These are phyloP conservation scores for Falco novaeseelandiae DNA, from an alignment of 2,797 vertebrate genomes.

Conservation along the genomic window DNA sequence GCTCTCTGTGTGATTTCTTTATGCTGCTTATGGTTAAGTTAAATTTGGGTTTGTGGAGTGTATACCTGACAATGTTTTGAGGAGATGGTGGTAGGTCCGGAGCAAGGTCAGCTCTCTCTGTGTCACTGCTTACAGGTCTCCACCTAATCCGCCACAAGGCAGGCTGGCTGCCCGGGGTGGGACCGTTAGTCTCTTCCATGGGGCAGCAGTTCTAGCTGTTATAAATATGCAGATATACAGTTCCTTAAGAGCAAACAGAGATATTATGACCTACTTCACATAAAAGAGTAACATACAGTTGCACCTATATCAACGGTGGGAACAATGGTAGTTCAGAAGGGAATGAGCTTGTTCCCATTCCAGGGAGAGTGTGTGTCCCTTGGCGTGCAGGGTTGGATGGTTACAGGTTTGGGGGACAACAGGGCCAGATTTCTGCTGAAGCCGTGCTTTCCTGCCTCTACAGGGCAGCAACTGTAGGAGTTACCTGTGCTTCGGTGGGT, in stretches of 20 bases:
- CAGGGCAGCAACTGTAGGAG: neutral
- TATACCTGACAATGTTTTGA: neutral
- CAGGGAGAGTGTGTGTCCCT: neutral
- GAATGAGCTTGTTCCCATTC: neutral
- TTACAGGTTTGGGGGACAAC: neutral
- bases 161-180: neutral
- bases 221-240: neutral
- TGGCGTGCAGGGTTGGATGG: neutral
- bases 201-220: neutral
- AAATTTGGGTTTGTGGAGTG: neutral
- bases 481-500: neutral
- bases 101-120: neutral
- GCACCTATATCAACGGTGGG: neutral
- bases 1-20: neutral
- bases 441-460: neutral
- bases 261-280: neutral
- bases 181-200: fast-evolving
- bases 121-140: neutral
- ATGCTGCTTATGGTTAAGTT: neutral
- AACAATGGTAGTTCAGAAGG: neutral
- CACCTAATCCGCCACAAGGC: too few species aligned
- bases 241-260: neutral
- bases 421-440: neutral
- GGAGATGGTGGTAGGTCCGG: neutral
- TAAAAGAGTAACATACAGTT: neutral